Evolutionary conservation across 2,797 vertebrate species (phyloP), one percentile per base, ranked within the genome.

Genomic region (Psittacula echo): DNA sequence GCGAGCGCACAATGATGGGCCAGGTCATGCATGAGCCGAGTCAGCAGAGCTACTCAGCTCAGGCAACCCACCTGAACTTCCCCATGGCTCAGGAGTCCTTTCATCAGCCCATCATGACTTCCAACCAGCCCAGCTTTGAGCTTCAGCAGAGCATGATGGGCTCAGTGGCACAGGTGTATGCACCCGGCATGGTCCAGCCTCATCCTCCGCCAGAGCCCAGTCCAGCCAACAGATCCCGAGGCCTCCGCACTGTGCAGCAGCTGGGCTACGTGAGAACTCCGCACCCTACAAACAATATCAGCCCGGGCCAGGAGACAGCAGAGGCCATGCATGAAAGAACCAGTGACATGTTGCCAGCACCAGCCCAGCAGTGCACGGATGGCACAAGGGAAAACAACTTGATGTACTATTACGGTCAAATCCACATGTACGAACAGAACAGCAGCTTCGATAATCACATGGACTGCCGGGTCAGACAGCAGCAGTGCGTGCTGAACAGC

Each of bases 361-460:
- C 91, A 20, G 61, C 96, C 62, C 97, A 98, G 95, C 96, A 97
- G 79, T 96, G 96, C 11, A 22, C 56, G 2, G 96, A 96, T 6
- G 97, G 97, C 83, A 94, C 85, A 0, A 98, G 97, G 80, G 97
- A 98, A 54, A 97, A 97, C 92, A 97, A 91, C 81, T 89, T 98
- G 87, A 97, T 98, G 89, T 98, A 98, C 95, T 99, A 99, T 96
- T 98, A 98, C 0, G 99, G 98, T 82, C 99, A 99, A 96, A 98
- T 99, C 94, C 99, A 98, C 87, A 98, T 99, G 98, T 99, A 99
- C 1, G 98, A 99, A 75, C 98, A 98, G 72, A 96, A 98, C n/a
- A 96, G 97, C 44, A 93, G 93, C 95, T 98, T 98, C 1, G 98
- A 98, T 60, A 97, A 93, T 56, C 98, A 98, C 1, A 72, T 96